Percentiles rank a stretch among this genome's conserved stretches.
phyloP scores from a whole-genome alignment of 2,888 invertebrate genomes.

The Teleogryllus oceanicus region DNA sequence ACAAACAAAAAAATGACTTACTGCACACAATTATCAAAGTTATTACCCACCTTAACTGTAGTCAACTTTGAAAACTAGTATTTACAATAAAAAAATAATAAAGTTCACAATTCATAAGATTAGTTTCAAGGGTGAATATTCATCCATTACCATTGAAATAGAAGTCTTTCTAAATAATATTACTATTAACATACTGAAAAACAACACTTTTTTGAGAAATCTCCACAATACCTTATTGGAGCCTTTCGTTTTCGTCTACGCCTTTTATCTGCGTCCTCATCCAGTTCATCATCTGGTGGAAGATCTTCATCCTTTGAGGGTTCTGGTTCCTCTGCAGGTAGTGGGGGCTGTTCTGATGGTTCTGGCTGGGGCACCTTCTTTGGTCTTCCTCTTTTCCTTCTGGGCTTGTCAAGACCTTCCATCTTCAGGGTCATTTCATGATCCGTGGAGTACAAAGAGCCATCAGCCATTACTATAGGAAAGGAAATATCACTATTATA shows the following conservation, averaged over 20 bases:
- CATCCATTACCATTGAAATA: too few relatives aligned
- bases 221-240: constrained; percentile 53
- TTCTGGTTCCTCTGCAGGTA: constrained; percentile 41
- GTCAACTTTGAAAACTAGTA: too few relatives aligned
- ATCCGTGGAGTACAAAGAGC: constrained; percentile 61
- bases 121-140: too few relatives aligned
- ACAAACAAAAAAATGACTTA: too few relatives aligned
- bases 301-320: constrained; percentile 39
- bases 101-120: too few relatives aligned
- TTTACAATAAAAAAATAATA: too few relatives aligned
- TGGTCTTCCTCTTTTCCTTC: constrained; percentile 66
- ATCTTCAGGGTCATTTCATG: constrained; percentile 63
- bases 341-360: constrained; percentile 39
- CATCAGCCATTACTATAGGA: constrained; percentile 57
- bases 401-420: constrained; percentile 63
- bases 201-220: too few relatives aligned
- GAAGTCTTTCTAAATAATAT: too few relatives aligned
- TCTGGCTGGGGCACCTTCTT: constrained; percentile 53
- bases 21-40: too few relatives aligned
- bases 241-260: constrained; percentile 60
- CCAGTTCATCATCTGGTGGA: constrained; percentile 42
- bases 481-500: constrained; percentile 23
- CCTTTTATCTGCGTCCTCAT: constrained; percentile 54
- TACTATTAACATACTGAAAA: too few relatives aligned
- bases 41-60: too few relatives aligned